A percentile compares a stretch with the other conserved stretches of the same genome.
Evolutionary conservation across 2,888 invertebrate species (phyloP).

Genomic region (Ptychoptera contaminata): DNA sequence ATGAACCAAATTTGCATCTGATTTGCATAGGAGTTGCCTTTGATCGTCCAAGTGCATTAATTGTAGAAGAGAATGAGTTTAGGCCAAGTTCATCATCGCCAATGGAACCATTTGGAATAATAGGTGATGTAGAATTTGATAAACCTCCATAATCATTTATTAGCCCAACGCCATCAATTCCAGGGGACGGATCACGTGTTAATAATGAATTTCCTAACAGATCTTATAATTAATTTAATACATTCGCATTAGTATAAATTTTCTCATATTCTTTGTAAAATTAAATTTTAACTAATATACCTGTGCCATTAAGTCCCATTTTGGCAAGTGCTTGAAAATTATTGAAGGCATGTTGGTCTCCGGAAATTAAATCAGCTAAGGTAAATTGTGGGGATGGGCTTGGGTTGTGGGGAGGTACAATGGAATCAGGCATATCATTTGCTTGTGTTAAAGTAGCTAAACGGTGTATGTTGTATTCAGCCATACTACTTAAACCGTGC

Average conservation of each 20-base stretch:
- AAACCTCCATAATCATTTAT: constrained; percentile 41
- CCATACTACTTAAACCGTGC: constrained; percentile 48
- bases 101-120: constrained; percentile 32
- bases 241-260: constrained; percentile 4
- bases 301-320: constrained; percentile 52
- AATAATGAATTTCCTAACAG: background rate
- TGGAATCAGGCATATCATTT: constrained; percentile 31
- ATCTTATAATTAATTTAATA: background rate
- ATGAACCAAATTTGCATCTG: constrained; percentile 82
- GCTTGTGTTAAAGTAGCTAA: constrained; percentile 66
- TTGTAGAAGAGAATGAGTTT: constrained; percentile 31
- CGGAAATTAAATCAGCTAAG: constrained; percentile 60
- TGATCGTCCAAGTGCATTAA: constrained; percentile 43
- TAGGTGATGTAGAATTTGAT: constrained; percentile 46
- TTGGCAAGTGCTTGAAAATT: constrained; percentile 83
- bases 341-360: constrained; percentile 62
- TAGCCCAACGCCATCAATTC: constrained; percentile 36
- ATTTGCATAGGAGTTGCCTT: constrained; percentile 78
- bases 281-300: constrained; percentile 28
- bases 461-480: constrained; percentile 75
- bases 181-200: constrained; percentile 41
- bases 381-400: constrained; percentile 50
- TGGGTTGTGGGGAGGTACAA: constrained; percentile 31
- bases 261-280: background rate
- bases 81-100: constrained; percentile 33